Evolutionary conservation across 2,797 vertebrate genomes (phyloP), one percentile per base, ranked within the genome.

Genomic region (Euthynnus affinis): DNA sequence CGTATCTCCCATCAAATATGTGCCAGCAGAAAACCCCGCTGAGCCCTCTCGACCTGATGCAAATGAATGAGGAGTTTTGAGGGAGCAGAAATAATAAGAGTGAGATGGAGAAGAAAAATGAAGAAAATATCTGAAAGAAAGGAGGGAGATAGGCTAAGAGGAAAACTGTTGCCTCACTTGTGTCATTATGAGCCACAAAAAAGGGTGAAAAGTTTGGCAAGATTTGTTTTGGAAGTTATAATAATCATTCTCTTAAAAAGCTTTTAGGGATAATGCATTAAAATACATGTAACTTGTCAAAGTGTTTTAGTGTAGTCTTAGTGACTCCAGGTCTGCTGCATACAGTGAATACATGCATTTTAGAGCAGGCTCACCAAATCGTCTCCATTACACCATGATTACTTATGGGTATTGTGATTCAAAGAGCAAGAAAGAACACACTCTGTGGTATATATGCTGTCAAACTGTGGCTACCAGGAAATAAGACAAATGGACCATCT

Each of bases 1-100:
- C 66, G 63, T 67, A 88, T 86, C 81, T 78, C 56, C 64, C 65
- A 78, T 88, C 85, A 76, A 80, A 87, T 62, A 29, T 68, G 67
- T 78, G 61, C 81, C 72, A 59, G 66, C 61, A 25, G 48, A 76
- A 88, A 74, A 81, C 73, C 60, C 65, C 53, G 51, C 25, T 52
- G 67, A 69, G 69, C 61, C 68, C 67, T 53, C 63, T 70, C 40
- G 17, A 81, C 70, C 76, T 63, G 75, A 81, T 78, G 81, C 66
- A 60, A 84, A 84, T 51, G 12, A 77, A 70, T 60, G 51, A 70
- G 32, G 49, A 74, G 67, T 70, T 88, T 71, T 82, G 71, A 89
- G 42, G 8, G 23, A 1, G 5, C 49, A 62, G 15, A 18, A 60
- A 63, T 14, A 55, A 49, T 46, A 58, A 22, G 20, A 42, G 51